A percentile compares a stretch with the other conserved stretches of the same genome.
Conservation (phyloP, 2,113 vertebrate genomes). For the Chloebia gouldiae region DNA sequence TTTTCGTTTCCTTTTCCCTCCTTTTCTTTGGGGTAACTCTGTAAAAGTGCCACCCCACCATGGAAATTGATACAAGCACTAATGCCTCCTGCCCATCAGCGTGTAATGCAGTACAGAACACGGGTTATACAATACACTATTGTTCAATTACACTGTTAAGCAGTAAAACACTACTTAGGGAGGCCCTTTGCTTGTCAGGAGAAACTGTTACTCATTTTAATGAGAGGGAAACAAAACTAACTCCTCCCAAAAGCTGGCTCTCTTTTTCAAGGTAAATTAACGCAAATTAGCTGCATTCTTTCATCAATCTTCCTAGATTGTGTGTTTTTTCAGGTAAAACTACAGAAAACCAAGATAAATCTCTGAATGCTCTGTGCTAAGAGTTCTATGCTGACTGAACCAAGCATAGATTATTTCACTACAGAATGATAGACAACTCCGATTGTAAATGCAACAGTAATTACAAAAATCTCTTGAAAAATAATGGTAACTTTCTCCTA, state of each 20-base stretch:
- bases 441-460: background rate
- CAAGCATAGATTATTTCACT: background rate
- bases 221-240: slow-evolving; percentile 20
- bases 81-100: slow-evolving; percentile 17
- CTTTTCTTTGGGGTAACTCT: background rate
- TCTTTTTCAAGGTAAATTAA: slow-evolving; percentile 31
- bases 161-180: slow-evolving; percentile 38
- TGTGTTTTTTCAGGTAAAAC: background rate
- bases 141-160: slow-evolving; percentile 27
- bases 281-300: background rate
- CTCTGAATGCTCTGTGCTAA: background rate
- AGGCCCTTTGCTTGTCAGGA: slow-evolving; percentile 19
- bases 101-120: slow-evolving; percentile 1
- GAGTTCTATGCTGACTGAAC: background rate
- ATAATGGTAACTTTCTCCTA: background rate
- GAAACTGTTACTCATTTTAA: slow-evolving; percentile 45
- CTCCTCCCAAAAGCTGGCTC: background rate
- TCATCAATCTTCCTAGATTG: background rate
- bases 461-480: background rate
- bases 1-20: background rate
- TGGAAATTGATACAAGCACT: slow-evolving; percentile 47
- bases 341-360: background rate
- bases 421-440: background rate
- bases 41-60: slow-evolving; percentile 13
- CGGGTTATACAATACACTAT: background rate